Evolutionary conservation across 2,888 invertebrate species (phyloP).

Genomic region (Cetonia aurata): DNA sequence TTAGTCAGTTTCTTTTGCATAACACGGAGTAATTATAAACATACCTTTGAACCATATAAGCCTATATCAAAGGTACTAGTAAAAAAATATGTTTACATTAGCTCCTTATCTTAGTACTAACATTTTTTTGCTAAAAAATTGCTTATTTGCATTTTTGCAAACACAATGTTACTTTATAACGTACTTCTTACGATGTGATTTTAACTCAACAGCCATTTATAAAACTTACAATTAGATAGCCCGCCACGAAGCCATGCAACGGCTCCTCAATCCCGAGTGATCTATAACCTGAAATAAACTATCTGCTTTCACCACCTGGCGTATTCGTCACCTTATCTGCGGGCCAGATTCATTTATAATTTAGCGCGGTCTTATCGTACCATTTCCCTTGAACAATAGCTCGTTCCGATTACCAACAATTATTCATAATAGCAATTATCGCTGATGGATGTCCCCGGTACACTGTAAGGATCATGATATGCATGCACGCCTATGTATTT

Average conservation of each 20-base stretch:
- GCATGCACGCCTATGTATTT: conserved; percentile 6
- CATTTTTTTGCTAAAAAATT: no score
- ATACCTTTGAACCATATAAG: no score
- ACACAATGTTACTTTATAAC: no score
- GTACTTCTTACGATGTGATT: no score
- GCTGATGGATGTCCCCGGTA: conserved; percentile 22
- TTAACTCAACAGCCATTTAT: no score
- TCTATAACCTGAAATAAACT: conserved; percentile 14
- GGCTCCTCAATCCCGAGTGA: conserved; percentile 6
- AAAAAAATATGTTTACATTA: no score
- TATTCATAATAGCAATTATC: conserved; percentile 39
- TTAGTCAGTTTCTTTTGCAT: no score
- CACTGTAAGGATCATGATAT: conserved; percentile 28
- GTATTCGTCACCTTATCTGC: conserved; percentile 10
- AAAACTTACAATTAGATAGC: no score
- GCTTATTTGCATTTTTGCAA: no score
- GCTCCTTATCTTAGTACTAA: no score
- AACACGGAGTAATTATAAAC: no score
- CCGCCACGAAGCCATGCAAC: neutral
- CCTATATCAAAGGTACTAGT: no score
- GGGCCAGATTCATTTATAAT: conserved; percentile 19
- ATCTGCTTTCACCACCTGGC: conserved; percentile 29
- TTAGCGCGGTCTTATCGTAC: neutral
- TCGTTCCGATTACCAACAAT: conserved; percentile 29
- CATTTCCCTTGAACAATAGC: conserved; percentile 27